Conservation (phyloP, 2,888 invertebrate species). For the Poecilus cupreus region DNA sequence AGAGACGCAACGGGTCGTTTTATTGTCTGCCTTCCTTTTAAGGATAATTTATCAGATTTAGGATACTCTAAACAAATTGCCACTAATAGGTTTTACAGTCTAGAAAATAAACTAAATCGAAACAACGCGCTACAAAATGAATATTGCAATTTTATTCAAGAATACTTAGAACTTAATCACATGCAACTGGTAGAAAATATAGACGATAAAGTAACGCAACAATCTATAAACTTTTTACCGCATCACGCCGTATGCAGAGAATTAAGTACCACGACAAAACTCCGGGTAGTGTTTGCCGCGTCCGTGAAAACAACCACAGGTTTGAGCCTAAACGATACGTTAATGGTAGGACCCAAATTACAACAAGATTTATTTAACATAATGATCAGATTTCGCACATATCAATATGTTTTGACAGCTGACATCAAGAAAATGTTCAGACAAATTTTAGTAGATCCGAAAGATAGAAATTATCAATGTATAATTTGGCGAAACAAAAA, state of each 20-base stretch:
- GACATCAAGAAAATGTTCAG: conserved; percentile 65
- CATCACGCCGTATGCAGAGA: conserved; percentile 65
- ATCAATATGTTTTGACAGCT: conserved; percentile 62
- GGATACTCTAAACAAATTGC: conserved; percentile 58
- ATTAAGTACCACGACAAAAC: conserved; percentile 63
- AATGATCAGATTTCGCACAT: conserved; percentile 62
- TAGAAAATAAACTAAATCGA: conserved; percentile 57
- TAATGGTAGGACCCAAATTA: conserved; percentile 61
- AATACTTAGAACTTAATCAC: conserved; percentile 51
- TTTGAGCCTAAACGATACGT: conserved; percentile 62
- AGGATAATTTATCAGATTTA: conserved; percentile 41
- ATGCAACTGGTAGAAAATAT: not conserved
- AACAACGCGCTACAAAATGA: not conserved
- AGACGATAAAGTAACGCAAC: not conserved
- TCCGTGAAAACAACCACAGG: conserved; percentile 60
- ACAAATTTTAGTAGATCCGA: conserved; percentile 60
- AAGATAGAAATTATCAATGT: conserved; percentile 61
- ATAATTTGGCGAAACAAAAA: conserved; percentile 62
- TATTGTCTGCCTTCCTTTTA: conserved; percentile 20
- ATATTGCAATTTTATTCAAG: conserved; percentile 58
- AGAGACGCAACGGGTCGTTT: conserved; percentile 20
- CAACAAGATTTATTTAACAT: conserved; percentile 63
- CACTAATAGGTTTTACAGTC: conserved; percentile 45
- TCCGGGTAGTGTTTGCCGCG: conserved; percentile 65
- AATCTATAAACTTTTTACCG: conserved; percentile 60